These are phyloP conservation scores for Chloroclysta siterata DNA, from an alignment of 2,888 invertebrate genomes.

Conservation along the genomic window DNA sequence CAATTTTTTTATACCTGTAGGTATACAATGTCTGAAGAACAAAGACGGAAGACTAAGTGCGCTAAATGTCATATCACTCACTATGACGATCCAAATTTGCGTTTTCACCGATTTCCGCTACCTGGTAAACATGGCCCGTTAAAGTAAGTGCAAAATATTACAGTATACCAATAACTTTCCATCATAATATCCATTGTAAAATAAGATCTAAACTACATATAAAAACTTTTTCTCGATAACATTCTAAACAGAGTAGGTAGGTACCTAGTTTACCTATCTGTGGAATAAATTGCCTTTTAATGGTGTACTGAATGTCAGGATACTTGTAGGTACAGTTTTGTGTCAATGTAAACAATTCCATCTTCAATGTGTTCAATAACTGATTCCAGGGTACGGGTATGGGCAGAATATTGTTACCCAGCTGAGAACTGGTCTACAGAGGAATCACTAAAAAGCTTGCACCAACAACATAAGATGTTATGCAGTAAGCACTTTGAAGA, in stretches of 20 bases:
- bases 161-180: too few species aligned
- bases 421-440: slow-evolving; percentile 12
- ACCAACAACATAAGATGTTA: slow-evolving; percentile 4
- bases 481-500: slow-evolving; percentile 13
- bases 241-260: too few species aligned
- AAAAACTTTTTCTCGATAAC: too few species aligned
- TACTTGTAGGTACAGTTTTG: too few species aligned
- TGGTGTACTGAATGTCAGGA: too few species aligned
- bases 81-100: background rate
- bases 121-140: slow-evolving; percentile 6
- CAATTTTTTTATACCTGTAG: too few species aligned
- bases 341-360: background rate
- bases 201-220: too few species aligned
- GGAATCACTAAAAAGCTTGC: slow-evolving; percentile 7
- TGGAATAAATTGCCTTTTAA: too few species aligned
- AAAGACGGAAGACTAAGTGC: background rate
- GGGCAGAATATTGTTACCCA: slow-evolving; percentile 17
- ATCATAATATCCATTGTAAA: too few species aligned
- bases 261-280: too few species aligned
- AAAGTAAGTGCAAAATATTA: slow-evolving; percentile 1
- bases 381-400: slow-evolving; percentile 6
- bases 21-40: background rate
- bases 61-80: slow-evolving; percentile 3
- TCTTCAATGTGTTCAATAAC: too few species aligned
- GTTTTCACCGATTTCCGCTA: slow-evolving; percentile 3